Base-by-base conservation (phyloP, 1,140 invertebrate genomes). In the Magallana ariakensis region DNA sequence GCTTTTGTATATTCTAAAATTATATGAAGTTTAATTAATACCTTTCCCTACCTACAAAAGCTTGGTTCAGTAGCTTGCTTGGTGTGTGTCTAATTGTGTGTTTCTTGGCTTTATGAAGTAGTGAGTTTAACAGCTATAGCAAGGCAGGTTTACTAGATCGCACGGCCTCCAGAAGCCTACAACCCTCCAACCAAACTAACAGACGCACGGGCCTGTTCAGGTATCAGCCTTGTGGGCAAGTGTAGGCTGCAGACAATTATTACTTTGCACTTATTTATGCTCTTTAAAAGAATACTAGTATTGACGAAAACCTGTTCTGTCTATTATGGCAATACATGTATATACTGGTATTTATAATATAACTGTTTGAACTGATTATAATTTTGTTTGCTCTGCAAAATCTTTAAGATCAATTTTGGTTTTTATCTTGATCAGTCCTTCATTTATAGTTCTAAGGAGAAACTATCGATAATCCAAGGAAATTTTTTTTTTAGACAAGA, bases 401-500 rank as follows among this genome's bases (percentile, higher is more conserved):
- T 46, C 33, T 46, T 46, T 46, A 2, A 46, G 33, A 46, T 46
- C 33, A 46, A 46, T 46, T 5, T 46, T 46, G 33, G 33, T 46
- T 46, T 46, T 46, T 46, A 46, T 46, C 33, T 46, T 46, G 33
- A 46, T 46, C 5, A 5, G 33, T 46, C 2, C 33, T 46, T 46
- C 33, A 46, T 46, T 46, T 46, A 46, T 46, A 46, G 33, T 46
- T 46, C 33, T 46, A 46, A 46, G 33, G 2, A 62, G 60, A 15
- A 19, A 15, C 60, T 62, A 9, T 16, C 16, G 58, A 10, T 60
- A 16, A 16, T 16, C 19, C 19, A 46, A 46, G 5, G 33, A 46
- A n/a, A 46, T 46, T 75, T 22, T 26, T 13, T 82, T 87, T 89
- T n/a, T 86, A 94, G 94, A 89, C 92, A 92, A 90, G 93, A 94